phyloP scores from a whole-genome alignment of 2,888 invertebrate species.

The Conomelus anceps region DNA sequence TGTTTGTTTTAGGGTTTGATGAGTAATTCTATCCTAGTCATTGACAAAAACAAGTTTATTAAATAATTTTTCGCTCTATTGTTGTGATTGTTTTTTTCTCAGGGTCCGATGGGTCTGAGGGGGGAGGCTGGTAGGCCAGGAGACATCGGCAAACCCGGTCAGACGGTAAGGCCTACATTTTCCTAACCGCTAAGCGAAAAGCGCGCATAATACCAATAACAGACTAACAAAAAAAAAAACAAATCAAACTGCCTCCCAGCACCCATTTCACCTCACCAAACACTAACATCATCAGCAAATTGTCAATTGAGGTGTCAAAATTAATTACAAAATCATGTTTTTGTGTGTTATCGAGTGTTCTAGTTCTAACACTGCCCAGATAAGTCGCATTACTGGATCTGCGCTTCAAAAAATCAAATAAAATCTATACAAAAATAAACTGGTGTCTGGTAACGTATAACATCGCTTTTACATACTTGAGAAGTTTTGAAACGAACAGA shows the following conservation, averaged over 20 bases:
- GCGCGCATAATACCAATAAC: slow-evolving; percentile 18
- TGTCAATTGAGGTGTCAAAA: neutral
- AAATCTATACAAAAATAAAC: too few species aligned
- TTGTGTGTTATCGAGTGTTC: neutral
- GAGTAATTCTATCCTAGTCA: too few species aligned
- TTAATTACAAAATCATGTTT: neutral
- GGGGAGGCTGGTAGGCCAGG: slow-evolving; percentile 66
- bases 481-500: neutral
- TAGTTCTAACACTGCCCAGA: neutral
- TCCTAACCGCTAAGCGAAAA: slow-evolving; percentile 23
- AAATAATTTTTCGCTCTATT: neutral
- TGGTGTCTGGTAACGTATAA: neutral
- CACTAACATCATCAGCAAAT: slow-evolving; percentile 8
- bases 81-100: slow-evolving; percentile 38
- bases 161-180: slow-evolving; percentile 59
- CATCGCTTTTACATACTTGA: neutral
- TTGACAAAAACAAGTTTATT: too few species aligned
- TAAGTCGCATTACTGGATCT: neutral
- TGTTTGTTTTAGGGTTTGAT: neutral
- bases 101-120: slow-evolving; percentile 77
- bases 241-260: neutral
- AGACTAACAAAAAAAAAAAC: slow-evolving; percentile 18
- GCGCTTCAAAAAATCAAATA: neutral
- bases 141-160: slow-evolving; percentile 66
- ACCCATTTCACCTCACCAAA: slow-evolving; percentile 16